Base-by-base conservation (phyloP, 2,888 invertebrate species). In the Pristionchus fissidentatus region DNA sequence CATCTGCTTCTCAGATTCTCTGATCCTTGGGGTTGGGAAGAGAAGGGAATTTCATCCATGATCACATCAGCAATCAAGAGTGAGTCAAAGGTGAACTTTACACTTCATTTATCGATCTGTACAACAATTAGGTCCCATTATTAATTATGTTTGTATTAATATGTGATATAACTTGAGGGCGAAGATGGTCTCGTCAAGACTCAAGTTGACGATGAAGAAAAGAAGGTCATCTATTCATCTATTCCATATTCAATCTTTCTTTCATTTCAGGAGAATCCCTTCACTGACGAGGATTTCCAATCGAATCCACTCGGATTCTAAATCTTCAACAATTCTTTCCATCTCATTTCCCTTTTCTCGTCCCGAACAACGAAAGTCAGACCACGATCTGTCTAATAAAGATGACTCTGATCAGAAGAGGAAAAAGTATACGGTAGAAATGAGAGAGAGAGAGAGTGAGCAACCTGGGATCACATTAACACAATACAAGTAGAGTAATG, bases 301-400 rank as follows among this genome's bases (percentile, higher is more conserved):
- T 38, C 57, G 38, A 57, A 79, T 52, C 77, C 77, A 38, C 77
- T 78, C 77, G 49, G 77, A 78, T 78, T 78, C 77, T 78, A 38
- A 78, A 46, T 32, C 3, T 29, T 22, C 8, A 60, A 15, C 32
- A 13, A 2, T 32, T 13, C 60, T 15, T 32, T 38, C 35, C 62
- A 15, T 38, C 19, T 38, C 22, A 22, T 38, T 38, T 66, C 62
- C 62, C 29, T 66, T 29, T 29, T 38, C 38, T 66, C 62, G 60
- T 32, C 29, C 32, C 60, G n/a, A n/a, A 60, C 32, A 19, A 66
- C 62, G 38, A 66, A 66, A 22, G 32, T 66, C 38, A 32, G 38
- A 66, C 62, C 62, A 66, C 62, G 62, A 66, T 66, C 32, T 66
- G 62, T 66, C 35, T 66, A 66, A 32, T 22, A 66, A 66, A 66